These are phyloP conservation scores for Eubucco bourcierii DNA, from an alignment of 2,113 vertebrate genomes.

Conservation along the genomic window DNA sequence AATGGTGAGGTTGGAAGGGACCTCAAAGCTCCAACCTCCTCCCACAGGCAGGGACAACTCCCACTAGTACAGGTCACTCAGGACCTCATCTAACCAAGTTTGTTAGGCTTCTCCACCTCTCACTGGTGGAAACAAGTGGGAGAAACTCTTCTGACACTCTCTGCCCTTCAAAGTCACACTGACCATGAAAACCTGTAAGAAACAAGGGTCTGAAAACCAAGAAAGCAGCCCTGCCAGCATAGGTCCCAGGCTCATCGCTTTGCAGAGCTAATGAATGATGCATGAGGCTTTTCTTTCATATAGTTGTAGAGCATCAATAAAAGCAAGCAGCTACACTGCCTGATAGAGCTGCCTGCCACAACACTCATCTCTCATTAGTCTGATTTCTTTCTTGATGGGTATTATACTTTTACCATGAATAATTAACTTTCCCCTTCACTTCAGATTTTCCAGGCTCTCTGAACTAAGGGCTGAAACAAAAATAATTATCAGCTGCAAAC, in stretches of 20 bases:
- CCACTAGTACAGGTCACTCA: too few relatives aligned
- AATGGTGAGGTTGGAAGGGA: too few relatives aligned
- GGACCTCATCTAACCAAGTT: neutral
- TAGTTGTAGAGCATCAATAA: constrained; percentile 9
- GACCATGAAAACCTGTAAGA: neutral
- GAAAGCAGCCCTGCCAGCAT: rapidly evolving
- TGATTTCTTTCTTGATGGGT: neutral
- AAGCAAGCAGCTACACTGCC: neutral
- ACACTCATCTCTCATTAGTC: constrained; percentile 54
- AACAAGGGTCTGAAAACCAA: neutral
- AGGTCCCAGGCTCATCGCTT: neutral
- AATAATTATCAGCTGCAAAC: neutral
- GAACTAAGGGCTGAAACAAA: neutral
- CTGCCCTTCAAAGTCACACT: neutral
- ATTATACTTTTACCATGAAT: neutral
- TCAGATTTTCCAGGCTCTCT: neutral
- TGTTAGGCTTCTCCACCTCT: neutral
- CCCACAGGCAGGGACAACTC: too few relatives aligned
- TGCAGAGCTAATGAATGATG: neutral
- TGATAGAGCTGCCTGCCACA: constrained; percentile 25
- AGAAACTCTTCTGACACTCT: neutral
- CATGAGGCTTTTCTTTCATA: neutral
- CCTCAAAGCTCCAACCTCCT: too few relatives aligned
- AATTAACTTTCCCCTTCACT: constrained; percentile 1
- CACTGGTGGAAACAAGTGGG: neutral